Percentiles rank a stretch among this genome's conserved stretches.
Conservation (phyloP, 2,888 invertebrate species). For the Callyntrura sp. region DNA sequence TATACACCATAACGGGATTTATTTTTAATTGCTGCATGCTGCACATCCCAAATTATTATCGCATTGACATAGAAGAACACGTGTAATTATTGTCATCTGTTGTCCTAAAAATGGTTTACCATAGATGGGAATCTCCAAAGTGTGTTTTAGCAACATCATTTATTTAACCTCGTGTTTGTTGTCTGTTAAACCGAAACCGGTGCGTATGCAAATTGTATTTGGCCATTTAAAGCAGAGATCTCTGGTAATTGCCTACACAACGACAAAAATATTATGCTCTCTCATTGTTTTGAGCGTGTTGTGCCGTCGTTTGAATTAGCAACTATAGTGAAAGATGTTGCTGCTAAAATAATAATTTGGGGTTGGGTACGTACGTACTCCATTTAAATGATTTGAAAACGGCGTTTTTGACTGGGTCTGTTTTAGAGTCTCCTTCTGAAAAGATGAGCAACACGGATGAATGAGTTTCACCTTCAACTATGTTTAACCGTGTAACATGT, state of each 20-base stretch:
- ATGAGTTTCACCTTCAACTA: conserved; percentile 60
- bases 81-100: conserved; percentile 21
- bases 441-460: conserved; percentile 1
- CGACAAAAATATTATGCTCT: background rate
- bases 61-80: conserved; percentile 12
- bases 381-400: background rate
- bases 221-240: background rate
- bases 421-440: background rate
- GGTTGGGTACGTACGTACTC: background rate
- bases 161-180: conserved; percentile 20
- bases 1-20: background rate
- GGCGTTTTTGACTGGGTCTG: conserved; percentile 37
- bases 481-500: background rate
- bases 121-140: background rate
- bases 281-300: background rate
- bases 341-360: background rate
- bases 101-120: background rate
- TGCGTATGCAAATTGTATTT: conserved; percentile 8
- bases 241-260: conserved; percentile 31
- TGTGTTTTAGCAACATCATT: background rate
- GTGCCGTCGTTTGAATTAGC: background rate
- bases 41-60: background rate
- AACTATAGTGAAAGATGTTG: background rate
- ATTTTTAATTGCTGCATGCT: too few species aligned
- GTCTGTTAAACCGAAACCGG: background rate